phyloP scores from a whole-genome alignment of 1,140 invertebrate genomes.

The Heliothis subflexa region DNA sequence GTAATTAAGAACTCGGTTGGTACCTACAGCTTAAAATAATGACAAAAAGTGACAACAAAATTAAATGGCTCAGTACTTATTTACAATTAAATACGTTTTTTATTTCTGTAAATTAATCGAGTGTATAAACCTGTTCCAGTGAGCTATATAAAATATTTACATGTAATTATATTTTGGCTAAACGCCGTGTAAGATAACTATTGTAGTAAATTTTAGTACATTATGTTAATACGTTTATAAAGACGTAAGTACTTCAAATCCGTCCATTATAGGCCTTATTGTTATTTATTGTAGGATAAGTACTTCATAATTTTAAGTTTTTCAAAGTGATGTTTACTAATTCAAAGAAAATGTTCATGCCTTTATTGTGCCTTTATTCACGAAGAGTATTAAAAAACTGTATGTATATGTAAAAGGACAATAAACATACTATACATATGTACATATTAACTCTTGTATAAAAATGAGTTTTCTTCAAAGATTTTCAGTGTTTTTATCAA shows the following conservation, averaged over 20 bases:
- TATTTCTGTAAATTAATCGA: conserved; percentile 11
- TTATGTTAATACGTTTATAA: conserved; percentile 14
- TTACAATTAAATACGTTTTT: background rate
- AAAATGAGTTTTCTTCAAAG: background rate
- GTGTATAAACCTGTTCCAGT: conserved; percentile 5
- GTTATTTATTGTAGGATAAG: conserved; percentile 80
- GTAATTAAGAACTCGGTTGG: conserved; percentile 16
- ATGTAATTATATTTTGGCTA: conserved; percentile 32
- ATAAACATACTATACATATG: conserved; percentile 25
- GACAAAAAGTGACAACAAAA: conserved; percentile 33
- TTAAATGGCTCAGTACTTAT: conserved; percentile 11
- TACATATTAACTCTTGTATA: conserved; percentile 27
- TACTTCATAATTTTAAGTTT: conserved; percentile 39
- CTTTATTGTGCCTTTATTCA: conserved; percentile 42
- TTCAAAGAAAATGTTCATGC: conserved; percentile 1
- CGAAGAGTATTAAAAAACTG: conserved; percentile 27
- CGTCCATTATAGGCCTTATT: conserved; percentile 78
- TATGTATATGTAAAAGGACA: conserved; percentile 30
- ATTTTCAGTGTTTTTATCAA: too few species aligned
- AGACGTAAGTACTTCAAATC: conserved; percentile 54
- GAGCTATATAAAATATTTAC: conserved; percentile 23
- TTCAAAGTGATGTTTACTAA: conserved; percentile 34
- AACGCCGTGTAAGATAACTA: conserved; percentile 45
- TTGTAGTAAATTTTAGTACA: conserved; percentile 40
- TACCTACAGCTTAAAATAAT: conserved; percentile 6